A percentile compares a stretch with the other conserved stretches of the same genome.
Evolutionary conservation across 1,140 invertebrate species (phyloP).

Genomic region (Caerostris darwini): DNA sequence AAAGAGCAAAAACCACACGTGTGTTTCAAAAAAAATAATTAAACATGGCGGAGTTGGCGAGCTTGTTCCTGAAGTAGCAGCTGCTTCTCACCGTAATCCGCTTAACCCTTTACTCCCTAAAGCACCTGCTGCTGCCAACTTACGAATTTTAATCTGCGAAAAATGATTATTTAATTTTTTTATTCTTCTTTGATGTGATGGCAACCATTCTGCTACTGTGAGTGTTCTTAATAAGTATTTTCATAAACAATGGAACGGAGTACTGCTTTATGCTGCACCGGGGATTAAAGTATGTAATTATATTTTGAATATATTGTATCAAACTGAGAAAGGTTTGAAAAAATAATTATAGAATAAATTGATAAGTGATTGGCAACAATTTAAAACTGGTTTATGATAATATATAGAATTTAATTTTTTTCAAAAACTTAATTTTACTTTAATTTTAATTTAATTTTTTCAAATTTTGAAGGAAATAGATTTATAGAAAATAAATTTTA

Average conservation of each 20-base stretch:
- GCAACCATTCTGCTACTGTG: not conserved
- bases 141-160: slow-evolving; percentile 37
- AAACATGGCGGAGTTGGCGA: slow-evolving; percentile 29
- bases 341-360: too few relatives aligned
- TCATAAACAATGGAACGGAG: not conserved
- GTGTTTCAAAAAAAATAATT: slow-evolving; percentile 72
- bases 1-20: slow-evolving; percentile 30
- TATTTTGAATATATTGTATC: not conserved
- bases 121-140: slow-evolving; percentile 53
- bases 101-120: slow-evolving; percentile 57
- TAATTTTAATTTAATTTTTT: too few relatives aligned
- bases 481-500: too few relatives aligned
- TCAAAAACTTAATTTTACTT: too few relatives aligned
- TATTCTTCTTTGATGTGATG: not conserved
- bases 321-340: too few relatives aligned
- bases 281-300: not conserved
- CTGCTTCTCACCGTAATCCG: slow-evolving; percentile 41
- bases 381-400: too few relatives aligned
- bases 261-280: not conserved
- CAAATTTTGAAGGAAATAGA: too few relatives aligned
- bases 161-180: slow-evolving; percentile 40
- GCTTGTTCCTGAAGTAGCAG: slow-evolving; percentile 13
- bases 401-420: too few relatives aligned
- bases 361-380: too few relatives aligned
- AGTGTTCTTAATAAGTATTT: not conserved